Base-by-base conservation (phyloP, 2,113 vertebrate genomes). In the Pterophyllum scalare region DNA sequence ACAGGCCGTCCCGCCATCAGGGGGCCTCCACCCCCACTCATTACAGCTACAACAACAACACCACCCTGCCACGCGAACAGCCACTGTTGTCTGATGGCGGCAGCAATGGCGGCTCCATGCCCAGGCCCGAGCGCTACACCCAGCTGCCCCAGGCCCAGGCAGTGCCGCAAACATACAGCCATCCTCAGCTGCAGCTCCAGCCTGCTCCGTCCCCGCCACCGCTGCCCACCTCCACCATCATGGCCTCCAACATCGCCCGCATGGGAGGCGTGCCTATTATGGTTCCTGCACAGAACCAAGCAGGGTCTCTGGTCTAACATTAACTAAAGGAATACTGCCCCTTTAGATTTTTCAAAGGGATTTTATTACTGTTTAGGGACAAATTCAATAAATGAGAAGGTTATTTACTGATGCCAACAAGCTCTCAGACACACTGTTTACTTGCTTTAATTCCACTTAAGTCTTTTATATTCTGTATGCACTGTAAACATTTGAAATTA, bases 231-330 rank as follows among this genome's bases (percentile, higher is more conserved):
- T 89, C 94, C 15, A 89, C 89, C 2, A 77, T 97, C 76, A 95
- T 95, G 1, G 80, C 96, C 74, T 95, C 97, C 46, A 94, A 96
- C 80, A 95, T 98, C 62, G 67, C 87, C 80, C 96, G 97, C 52
- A 97, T 97, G 96, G 97, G 97, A 19, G 97, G 96, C 0, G 95
- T 98, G 59, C 96, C 96, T 1, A 96, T 98, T 22, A 97, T 98
- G 97, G 96, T 97, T 80, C 97, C 97, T 2, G 95, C 97, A 20
- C 97, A 97, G 87, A 97, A 95, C 90, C 97, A 98, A 84, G 96
- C 96, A 0, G 97, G 97, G 2, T 98, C 97, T 62, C 95, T 98
- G 49, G 97, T 98, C 88, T 98, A 95, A 95, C 20, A 2, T 20
- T 35, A 43, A 40, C 59, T 72, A 19, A 9, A n/a, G 19, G 7